Conservation (phyloP, 2,113 vertebrate genomes). For the Gymnocephalus cernua region DNA sequence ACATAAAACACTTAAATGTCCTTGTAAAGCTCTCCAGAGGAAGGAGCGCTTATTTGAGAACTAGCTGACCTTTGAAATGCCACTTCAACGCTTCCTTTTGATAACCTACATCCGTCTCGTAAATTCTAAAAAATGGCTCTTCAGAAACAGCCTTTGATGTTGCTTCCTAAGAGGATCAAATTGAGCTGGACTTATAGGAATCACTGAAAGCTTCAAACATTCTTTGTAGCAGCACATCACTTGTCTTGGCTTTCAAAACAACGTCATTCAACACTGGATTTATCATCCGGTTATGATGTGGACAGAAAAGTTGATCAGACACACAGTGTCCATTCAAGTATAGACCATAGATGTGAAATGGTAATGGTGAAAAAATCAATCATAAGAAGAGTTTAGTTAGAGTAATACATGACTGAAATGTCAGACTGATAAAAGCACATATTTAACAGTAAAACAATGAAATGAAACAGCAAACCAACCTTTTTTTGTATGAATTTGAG, state of each 20-base stretch:
- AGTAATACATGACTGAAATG: neutral
- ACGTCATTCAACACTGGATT: conserved; percentile 18
- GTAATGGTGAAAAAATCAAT: neutral
- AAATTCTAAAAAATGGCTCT: conserved; percentile 52
- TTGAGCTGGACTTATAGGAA: conserved; percentile 48
- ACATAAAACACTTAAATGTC: conserved; percentile 50
- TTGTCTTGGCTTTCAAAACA: conserved; percentile 39
- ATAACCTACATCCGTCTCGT: conserved; percentile 44
- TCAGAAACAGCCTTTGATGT: conserved; percentile 55
- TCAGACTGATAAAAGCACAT: neutral
- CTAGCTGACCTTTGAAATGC: conserved; percentile 70
- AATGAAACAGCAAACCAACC: neutral
- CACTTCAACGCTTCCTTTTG: conserved; percentile 50
- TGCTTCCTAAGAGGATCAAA: conserved; percentile 70
- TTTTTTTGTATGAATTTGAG: neutral
- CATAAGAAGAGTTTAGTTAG: neutral
- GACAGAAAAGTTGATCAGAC: neutral
- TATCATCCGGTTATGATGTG: neutral
- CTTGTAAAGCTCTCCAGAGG: conserved; percentile 48
- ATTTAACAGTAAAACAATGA: neutral
- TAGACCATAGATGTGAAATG: neutral
- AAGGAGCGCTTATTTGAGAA: conserved; percentile 47
- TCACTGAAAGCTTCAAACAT: conserved; percentile 46
- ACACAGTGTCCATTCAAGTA: neutral
- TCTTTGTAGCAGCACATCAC: conserved; percentile 33